These are phyloP conservation scores for Microctenopoma stevenorrisi DNA, from an alignment of 2,797 vertebrate genomes.

Conservation along the genomic window DNA sequence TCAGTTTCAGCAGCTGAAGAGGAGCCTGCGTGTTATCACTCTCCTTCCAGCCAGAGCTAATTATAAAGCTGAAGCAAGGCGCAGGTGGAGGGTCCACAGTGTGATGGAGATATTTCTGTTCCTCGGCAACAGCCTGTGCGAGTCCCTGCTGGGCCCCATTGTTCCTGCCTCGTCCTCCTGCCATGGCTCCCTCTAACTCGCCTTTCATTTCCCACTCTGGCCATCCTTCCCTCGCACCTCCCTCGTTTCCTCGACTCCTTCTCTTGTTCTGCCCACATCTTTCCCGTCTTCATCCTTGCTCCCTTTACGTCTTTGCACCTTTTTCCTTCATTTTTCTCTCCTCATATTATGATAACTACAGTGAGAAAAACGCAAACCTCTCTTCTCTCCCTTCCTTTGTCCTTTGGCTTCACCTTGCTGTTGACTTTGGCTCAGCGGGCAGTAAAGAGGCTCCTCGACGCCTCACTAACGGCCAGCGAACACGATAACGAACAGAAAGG, in stretches of 20 bases:
- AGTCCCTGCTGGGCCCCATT: constrained; percentile 45
- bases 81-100: constrained; percentile 48
- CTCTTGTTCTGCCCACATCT: constrained; percentile 15
- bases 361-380: too few species aligned
- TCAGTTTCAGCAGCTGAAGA: not conserved
- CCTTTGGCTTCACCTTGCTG: not conserved
- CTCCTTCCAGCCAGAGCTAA: constrained; percentile 36
- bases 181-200: constrained; percentile 18
- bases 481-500: not conserved
- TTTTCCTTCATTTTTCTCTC: not conserved
- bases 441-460: constrained; percentile 12
- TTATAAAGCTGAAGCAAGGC: constrained; percentile 44
- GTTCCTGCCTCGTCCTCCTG: constrained; percentile 14
- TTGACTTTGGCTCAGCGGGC: constrained; percentile 4
- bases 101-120: constrained; percentile 47
- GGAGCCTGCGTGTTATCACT: constrained; percentile 17
- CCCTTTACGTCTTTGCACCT: not conserved
- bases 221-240: constrained; percentile 30
- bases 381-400: not conserved
- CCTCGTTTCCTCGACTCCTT: constrained; percentile 9
- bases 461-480: constrained; percentile 23
- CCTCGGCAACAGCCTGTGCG: constrained; percentile 62
- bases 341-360: not conserved
- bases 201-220: constrained; percentile 26
- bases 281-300: constrained; percentile 3